Evolutionary conservation across 2,888 invertebrate genomes (phyloP).

Genomic region (Nomada goodeniana): DNA sequence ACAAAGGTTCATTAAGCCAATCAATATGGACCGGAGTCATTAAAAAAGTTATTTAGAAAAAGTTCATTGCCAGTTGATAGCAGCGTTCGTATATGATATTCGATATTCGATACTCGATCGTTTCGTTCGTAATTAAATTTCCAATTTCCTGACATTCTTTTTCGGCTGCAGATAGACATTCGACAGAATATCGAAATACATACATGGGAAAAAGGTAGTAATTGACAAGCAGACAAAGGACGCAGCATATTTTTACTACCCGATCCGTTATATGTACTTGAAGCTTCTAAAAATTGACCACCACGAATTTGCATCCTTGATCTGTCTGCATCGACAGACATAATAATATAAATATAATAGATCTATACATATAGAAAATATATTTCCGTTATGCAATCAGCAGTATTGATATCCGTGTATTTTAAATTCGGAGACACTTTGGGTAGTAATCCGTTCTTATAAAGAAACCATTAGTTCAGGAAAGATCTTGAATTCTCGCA

Average conservation of each 20-base stretch:
- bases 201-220: conserved; percentile 31
- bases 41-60: conserved; percentile 40
- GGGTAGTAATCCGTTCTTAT: too few species aligned
- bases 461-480: too few species aligned
- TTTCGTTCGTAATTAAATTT: conserved; percentile 57
- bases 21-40: conserved; percentile 9
- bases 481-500: too few species aligned
- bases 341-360: too few species aligned
- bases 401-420: background rate
- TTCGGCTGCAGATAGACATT: conserved; percentile 31
- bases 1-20: conserved; percentile 29
- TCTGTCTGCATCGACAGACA: background rate
- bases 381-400: background rate
- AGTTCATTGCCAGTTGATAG: conserved; percentile 3
- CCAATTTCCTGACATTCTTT: conserved; percentile 50
- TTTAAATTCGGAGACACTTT: background rate
- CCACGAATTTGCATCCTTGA: conserved; percentile 3
- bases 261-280: conserved; percentile 10
- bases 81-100: background rate
- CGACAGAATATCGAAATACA: conserved; percentile 45
- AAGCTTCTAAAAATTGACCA: conserved; percentile 14
- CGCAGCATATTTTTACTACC: conserved; percentile 37
- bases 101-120: conserved; percentile 50
- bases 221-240: conserved; percentile 55
- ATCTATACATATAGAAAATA: background rate